Evolutionary conservation across 2,888 invertebrate species (phyloP).

Genomic region (Brachycybe producta): DNA sequence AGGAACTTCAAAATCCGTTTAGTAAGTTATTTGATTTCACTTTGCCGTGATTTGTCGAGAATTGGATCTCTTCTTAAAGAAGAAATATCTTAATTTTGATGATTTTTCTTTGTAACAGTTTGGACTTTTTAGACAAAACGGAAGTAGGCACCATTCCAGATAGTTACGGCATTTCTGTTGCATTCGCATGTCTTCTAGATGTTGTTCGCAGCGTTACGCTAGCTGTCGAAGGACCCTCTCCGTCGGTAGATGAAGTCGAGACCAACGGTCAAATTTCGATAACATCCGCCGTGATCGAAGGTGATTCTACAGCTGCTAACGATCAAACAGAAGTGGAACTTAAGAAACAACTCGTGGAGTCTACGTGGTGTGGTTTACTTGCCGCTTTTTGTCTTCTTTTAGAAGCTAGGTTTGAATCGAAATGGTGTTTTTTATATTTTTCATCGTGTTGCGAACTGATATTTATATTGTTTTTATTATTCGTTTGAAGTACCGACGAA

Average conservation of each 20-base stretch:
- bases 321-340: constrained; percentile 30
- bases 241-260: constrained; percentile 37
- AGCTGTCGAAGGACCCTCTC: constrained; percentile 43
- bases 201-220: constrained; percentile 72
- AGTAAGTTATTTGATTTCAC: constrained; percentile 48
- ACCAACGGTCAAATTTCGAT: too few species aligned
- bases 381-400: constrained; percentile 82
- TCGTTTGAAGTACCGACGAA: constrained; percentile 64
- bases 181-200: constrained; percentile 85
- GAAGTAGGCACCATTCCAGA: constrained; percentile 91
- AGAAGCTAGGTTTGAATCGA: constrained; percentile 67
- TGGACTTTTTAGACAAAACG: constrained; percentile 90
- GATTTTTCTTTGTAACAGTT: constrained; percentile 40
- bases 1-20: constrained; percentile 75
- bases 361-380: constrained; percentile 88
- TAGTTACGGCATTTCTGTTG: constrained; percentile 91
- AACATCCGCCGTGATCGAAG: not conserved
- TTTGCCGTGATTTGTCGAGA: not conserved
- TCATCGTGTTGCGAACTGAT: not conserved
- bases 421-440: not conserved
- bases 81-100: not conserved
- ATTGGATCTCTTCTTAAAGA: too few species aligned
- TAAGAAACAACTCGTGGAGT: constrained; percentile 67
- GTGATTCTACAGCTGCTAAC: constrained; percentile 4
- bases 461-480: constrained; percentile 1